Base-by-base conservation (phyloP, 2,888 invertebrate species). In the Odontocolon sp. region DNA sequence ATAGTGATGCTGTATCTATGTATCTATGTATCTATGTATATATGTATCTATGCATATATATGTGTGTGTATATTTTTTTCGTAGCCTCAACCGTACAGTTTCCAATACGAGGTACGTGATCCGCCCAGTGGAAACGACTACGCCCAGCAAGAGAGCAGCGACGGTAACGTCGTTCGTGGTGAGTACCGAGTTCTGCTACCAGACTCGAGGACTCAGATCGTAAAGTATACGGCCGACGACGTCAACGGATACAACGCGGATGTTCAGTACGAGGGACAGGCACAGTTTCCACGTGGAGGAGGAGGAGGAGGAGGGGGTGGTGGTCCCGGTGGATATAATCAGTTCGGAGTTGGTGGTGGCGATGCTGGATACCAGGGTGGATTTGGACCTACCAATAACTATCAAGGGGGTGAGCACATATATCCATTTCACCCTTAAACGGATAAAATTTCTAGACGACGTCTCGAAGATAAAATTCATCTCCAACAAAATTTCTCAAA, bases 161-260 rank as follows among this genome's bases (percentile, higher is more conserved):
- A 96, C 36, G 96, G 96, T 89, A 96, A 96, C 90, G 93, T 95
- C 66, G 96, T 96, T 0, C 93, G 94, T 66, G 97, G 97, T 23
- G 96, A 96, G 89, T 97, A 97, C 92, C 92, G 95, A 78, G 95
- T 96, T 0, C 94, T 95, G 28, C 91, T 97, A 77, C 97, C 97
- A 0, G 97, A 97, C 88, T 96, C 97, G 26, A 93, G 97, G 80
- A 95, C 95, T 18, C 97, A 97, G 91, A 94, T 96, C 81, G 96
- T 96, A 8, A 94, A 95, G 84, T 97, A 97, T 88, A 95, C 95
- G 2, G 92, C 92, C 52, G 96, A 96, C 88, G 96, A 96, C 95
- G 95, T 95, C 88, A 96, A 95, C 81, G 97, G 97, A 59, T 97
- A 95, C 91, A 96, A 96, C 86, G 97, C 97, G 83, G 96, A 96